These are phyloP conservation scores for Cynopterus sphinx DNA, from an alignment of 2,797 vertebrate species.

Conservation along the genomic window DNA sequence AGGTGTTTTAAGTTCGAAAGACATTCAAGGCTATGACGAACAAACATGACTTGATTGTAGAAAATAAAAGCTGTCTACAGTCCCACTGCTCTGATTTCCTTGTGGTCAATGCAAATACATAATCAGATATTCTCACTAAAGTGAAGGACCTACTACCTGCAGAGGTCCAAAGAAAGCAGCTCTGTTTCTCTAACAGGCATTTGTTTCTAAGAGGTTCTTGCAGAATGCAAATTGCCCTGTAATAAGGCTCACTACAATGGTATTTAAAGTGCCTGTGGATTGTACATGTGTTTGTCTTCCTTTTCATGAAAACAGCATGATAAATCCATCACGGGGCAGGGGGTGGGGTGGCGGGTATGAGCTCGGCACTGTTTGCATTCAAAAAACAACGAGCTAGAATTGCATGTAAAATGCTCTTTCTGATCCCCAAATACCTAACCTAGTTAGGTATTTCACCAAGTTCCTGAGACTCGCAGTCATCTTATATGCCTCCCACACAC, in stretches of 20 bases:
- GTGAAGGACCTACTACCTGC: neutral
- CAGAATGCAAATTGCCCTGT: rapidly evolving
- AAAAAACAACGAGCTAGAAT: neutral
- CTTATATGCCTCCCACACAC: neutral
- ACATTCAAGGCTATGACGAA: neutral
- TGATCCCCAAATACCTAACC: neutral
- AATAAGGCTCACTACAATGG: neutral
- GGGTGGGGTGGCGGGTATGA: neutral
- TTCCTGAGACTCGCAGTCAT: neutral
- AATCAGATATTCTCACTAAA: neutral
- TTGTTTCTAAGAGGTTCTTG: neutral
- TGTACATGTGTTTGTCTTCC: rapidly evolving
- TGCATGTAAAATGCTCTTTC: neutral
- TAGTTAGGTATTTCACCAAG: neutral
- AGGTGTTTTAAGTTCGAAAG: neutral
- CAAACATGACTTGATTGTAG: neutral
- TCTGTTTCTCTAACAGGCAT: neutral
- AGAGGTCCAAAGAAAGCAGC: neutral
- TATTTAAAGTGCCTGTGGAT: neutral
- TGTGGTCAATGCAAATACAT: neutral
- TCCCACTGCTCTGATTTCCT: neutral
- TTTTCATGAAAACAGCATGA: neutral
- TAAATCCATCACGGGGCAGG: neutral
- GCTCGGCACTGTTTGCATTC: neutral
- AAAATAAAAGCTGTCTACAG: neutral